Evolutionary conservation across 2,888 invertebrate species (phyloP).

Genomic region (Xanthorhoe designata): DNA sequence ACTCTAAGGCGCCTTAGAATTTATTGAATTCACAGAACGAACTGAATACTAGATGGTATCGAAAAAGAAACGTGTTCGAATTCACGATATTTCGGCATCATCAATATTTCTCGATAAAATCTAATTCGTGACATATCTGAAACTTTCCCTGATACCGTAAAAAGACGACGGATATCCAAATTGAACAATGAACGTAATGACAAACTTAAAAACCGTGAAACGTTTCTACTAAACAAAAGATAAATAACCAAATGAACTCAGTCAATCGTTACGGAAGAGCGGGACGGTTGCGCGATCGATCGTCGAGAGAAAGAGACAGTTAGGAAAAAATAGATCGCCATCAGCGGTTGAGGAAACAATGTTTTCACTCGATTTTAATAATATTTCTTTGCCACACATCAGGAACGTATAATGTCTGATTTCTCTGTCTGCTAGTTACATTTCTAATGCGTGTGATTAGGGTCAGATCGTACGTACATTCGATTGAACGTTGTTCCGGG

Average conservation of each 20-base stretch:
- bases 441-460: conserved; percentile 68
- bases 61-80: conserved; percentile 42
- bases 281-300: conserved; percentile 37
- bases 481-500: conserved; percentile 36
- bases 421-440: conserved; percentile 61
- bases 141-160: conserved; percentile 55
- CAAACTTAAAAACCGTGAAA: conserved; percentile 51
- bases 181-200: conserved; percentile 50
- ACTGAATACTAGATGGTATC: conserved; percentile 52
- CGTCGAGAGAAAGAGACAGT: conserved; percentile 46
- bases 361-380: conserved; percentile 62
- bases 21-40: conserved; percentile 49
- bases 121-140: conserved; percentile 53
- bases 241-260: conserved; percentile 55
- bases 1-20: conserved; percentile 41
- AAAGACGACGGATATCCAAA: conserved; percentile 43
- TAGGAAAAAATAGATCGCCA: conserved; percentile 46
- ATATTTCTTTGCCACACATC: conserved; percentile 52
- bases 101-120: conserved; percentile 50
- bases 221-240: conserved; percentile 54
- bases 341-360: conserved; percentile 47
- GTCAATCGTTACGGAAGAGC: conserved; percentile 47
- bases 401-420: conserved; percentile 52
- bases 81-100: conserved; percentile 39
- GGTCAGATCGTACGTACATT: conserved; percentile 56